A percentile compares a stretch with the other conserved stretches of the same genome.
These are phyloP conservation scores for Panthera leo DNA, from an alignment of 2,113 vertebrate species.

Conservation along the genomic window DNA sequence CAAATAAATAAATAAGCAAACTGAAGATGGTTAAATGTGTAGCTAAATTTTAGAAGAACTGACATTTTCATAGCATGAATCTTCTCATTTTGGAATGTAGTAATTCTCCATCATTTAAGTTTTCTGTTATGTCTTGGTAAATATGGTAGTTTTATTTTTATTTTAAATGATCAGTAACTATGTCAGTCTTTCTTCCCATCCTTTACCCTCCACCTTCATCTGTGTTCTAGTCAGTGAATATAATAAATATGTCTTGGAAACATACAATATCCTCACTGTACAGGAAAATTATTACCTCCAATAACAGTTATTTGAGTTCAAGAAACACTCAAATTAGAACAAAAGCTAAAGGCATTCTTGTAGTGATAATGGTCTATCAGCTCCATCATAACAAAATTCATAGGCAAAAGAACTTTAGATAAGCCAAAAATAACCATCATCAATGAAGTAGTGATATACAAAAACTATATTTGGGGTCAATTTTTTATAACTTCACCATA, in stretches of 20 bases:
- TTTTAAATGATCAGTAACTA: not conserved
- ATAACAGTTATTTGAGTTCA: not conserved
- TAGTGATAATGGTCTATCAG: not conserved
- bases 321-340: not conserved
- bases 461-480: not conserved
- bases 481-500: not conserved
- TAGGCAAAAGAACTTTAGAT: not conserved
- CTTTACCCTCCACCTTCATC: rapidly evolving
- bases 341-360: not conserved
- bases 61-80: not conserved
- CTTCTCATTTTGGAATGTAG: not conserved
- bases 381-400: not conserved
- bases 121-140: not conserved
- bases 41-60: not conserved
- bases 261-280: not conserved
- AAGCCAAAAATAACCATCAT: not conserved
- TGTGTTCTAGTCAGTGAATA: not conserved
- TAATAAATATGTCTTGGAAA: not conserved
- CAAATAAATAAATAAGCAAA: too few species aligned
- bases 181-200: not conserved
- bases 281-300: not conserved
- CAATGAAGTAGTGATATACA: not conserved
- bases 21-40: not conserved
- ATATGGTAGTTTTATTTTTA: not conserved
- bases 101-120: not conserved